Conservation (phyloP, 2,797 vertebrate species). For the Poeciliopsis infans region DNA sequence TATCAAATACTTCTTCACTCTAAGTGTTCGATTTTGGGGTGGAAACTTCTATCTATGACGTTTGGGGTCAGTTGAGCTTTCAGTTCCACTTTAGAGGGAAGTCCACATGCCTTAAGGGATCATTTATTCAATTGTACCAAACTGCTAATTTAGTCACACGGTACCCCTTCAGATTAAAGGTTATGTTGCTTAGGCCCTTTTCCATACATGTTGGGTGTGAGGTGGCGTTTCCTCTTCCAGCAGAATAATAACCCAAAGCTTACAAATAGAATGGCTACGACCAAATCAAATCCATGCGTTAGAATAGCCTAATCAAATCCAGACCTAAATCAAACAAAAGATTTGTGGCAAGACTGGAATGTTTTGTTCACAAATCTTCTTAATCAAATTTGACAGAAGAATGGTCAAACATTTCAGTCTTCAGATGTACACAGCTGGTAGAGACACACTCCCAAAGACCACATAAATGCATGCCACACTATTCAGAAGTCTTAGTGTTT, state of each 20-base stretch:
- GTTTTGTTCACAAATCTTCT: not conserved
- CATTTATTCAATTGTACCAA: not conserved
- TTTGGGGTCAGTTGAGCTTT: not conserved
- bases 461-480: not conserved
- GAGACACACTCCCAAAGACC: not conserved
- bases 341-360: not conserved
- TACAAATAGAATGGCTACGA: not conserved
- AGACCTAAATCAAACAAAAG: not conserved
- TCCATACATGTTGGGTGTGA: not conserved
- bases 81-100: not conserved
- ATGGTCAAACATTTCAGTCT: not conserved
- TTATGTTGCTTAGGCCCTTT: not conserved
- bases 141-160: not conserved
- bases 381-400: not conserved
- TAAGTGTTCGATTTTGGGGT: not conserved
- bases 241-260: not conserved
- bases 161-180: not conserved
- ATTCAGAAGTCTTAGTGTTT: not conserved
- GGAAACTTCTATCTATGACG: not conserved
- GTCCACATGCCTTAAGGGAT: not conserved
- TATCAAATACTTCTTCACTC: not conserved
- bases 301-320: not conserved
- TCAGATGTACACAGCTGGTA: not conserved
- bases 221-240: not conserved
- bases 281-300: not conserved